Evolutionary conservation across 2,113 vertebrate genomes (phyloP).

Genomic region (Trematomus loennbergii): DNA sequence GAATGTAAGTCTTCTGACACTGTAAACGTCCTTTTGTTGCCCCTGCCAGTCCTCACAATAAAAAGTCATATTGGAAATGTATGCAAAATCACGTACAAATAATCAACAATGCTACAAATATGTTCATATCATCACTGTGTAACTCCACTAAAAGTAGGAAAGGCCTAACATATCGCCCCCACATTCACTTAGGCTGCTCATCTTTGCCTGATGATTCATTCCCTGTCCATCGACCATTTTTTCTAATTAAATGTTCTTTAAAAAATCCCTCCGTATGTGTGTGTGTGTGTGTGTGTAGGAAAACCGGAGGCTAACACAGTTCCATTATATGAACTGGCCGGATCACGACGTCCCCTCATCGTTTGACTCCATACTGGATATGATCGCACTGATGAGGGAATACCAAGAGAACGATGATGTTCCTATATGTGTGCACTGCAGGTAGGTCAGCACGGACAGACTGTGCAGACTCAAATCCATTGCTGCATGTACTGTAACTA

Average conservation of each 20-base stretch:
- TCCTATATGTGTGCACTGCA: slow-evolving; percentile 98
- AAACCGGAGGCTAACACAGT: slow-evolving; percentile 92
- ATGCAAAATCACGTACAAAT: too few relatives aligned
- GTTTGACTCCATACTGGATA: slow-evolving; percentile 98
- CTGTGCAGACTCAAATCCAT: background rate
- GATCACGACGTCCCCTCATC: slow-evolving; percentile 98
- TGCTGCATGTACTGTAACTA: background rate
- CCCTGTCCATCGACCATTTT: background rate
- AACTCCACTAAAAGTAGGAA: background rate
- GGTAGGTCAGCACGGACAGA: slow-evolving; percentile 49
- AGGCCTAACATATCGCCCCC: background rate
- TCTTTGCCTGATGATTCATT: background rate
- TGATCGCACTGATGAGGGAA: slow-evolving; percentile 97
- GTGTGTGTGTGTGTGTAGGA: slow-evolving; percentile 81
- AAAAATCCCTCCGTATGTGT: too few relatives aligned
- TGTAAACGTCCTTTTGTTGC: background rate
- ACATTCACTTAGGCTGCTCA: background rate
- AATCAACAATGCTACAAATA: background rate
- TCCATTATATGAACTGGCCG: slow-evolving; percentile 99
- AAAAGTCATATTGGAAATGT: too few relatives aligned
- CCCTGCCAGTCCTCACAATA: background rate
- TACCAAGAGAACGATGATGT: slow-evolving; percentile 96
- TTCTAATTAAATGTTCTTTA: background rate
- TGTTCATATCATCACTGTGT: background rate
- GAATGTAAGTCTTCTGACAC: slow-evolving; percentile 86